Evolutionary conservation across 2,113 vertebrate genomes (phyloP).

Genomic region (Pedionomus torquatus): DNA sequence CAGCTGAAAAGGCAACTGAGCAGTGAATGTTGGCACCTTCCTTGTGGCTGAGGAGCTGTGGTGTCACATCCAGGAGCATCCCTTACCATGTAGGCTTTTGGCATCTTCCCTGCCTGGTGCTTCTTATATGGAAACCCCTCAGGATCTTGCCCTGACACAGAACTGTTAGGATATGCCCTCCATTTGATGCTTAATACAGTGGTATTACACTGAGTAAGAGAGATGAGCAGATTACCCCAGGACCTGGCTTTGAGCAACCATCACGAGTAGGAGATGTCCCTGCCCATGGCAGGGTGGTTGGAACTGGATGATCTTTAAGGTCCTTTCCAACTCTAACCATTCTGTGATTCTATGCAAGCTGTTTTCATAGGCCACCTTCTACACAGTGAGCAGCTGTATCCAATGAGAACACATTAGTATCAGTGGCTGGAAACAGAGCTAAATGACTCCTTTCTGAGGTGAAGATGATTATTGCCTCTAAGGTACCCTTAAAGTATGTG

Average conservation of each 20-base stretch:
- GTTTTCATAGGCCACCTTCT: not conserved
- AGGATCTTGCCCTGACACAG: not conserved
- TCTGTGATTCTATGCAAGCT: not conserved
- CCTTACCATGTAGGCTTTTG: rapidly evolving
- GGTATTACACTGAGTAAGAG: not conserved
- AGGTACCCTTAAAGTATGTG: not conserved
- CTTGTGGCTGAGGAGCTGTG: no score
- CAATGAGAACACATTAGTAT: rapidly evolving
- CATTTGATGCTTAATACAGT: not conserved
- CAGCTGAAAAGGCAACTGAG: not conserved
- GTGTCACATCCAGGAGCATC: not conserved
- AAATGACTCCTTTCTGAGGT: not conserved
- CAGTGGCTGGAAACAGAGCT: not conserved
- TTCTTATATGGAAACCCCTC: not conserved
- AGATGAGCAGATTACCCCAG: not conserved
- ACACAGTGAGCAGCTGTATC: not conserved
- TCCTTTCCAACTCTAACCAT: no score
- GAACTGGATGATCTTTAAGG: no score
- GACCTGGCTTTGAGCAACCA: no score
- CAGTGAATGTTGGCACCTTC: not conserved
- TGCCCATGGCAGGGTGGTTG: no score
- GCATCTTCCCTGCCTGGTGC: not conserved
- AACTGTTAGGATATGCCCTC: not conserved
- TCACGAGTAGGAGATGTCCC: no score
- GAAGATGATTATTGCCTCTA: not conserved